Conservation (phyloP, 2,888 invertebrate genomes). For the Yponomeuta cagnagella region DNA sequence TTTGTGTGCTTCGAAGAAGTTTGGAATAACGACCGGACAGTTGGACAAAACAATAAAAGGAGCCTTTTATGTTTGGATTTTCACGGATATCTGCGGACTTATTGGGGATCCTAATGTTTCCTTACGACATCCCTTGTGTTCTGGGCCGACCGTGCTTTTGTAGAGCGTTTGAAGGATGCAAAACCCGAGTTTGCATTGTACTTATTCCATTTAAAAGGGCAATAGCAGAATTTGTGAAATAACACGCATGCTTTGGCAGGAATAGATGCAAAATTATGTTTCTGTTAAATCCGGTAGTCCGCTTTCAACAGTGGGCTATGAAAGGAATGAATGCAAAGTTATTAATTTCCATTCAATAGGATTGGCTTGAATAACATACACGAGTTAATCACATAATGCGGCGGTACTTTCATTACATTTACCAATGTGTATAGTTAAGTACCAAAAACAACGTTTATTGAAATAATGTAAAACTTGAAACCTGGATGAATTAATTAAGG, state of each 20-base stretch:
- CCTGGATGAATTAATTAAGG: no score
- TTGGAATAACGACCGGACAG: slow-evolving; percentile 31
- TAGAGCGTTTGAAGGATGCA: slow-evolving; percentile 3
- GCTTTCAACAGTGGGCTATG: slow-evolving; percentile 27
- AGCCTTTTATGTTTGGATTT: slow-evolving; percentile 30
- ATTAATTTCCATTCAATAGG: slow-evolving; percentile 28
- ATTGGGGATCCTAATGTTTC: slow-evolving; percentile 27
- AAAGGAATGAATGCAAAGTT: slow-evolving; percentile 33
- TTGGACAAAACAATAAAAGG: slow-evolving; percentile 32
- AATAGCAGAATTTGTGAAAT: slow-evolving; percentile 27
- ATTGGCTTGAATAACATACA: not conserved
- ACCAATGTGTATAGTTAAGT: not conserved
- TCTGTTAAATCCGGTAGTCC: slow-evolving; percentile 40
- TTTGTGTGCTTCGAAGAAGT: slow-evolving; percentile 46
- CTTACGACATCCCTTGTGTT: slow-evolving; percentile 23
- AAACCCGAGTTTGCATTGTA: slow-evolving; percentile 6
- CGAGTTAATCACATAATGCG: not conserved
- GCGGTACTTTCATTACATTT: not conserved
- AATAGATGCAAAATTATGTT: slow-evolving; percentile 38
- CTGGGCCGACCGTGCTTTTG: slow-evolving; percentile 27
- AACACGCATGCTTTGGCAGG: slow-evolving; percentile 41
- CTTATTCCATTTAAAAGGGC: not conserved
- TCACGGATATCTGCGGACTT: slow-evolving; percentile 35
- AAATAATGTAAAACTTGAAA: no score
- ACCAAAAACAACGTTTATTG: no score